Conservation (phyloP, 1,140 invertebrate species). For the Amyelois transitella region DNA sequence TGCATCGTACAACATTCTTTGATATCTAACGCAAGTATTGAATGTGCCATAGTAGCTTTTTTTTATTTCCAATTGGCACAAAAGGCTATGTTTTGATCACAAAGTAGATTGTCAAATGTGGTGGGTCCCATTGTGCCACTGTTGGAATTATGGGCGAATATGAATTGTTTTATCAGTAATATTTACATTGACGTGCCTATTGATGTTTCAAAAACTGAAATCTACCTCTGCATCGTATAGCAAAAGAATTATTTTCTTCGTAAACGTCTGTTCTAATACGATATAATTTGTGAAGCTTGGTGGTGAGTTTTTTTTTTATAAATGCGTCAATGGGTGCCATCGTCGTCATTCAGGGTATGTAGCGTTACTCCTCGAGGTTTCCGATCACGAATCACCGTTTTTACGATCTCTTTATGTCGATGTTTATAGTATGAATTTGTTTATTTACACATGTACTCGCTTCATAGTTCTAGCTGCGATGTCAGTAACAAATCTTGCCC, state of each 20-base stretch:
- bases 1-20: slow-evolving; percentile 17
- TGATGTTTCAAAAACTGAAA: slow-evolving; percentile 32
- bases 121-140: slow-evolving; percentile 56
- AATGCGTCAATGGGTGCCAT: slow-evolving; percentile 5
- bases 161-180: slow-evolving; percentile 43
- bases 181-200: slow-evolving; percentile 33
- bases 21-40: slow-evolving; percentile 29
- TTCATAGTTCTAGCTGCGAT: slow-evolving; percentile 7
- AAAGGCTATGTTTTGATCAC: slow-evolving; percentile 72
- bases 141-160: slow-evolving; percentile 36
- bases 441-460: slow-evolving; percentile 54
- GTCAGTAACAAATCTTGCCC: slow-evolving; percentile 7
- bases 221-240: slow-evolving; percentile 5
- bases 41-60: slow-evolving; percentile 11
- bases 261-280: slow-evolving; percentile 3
- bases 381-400: slow-evolving; percentile 52
- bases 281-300: slow-evolving; percentile 6
- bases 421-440: slow-evolving; percentile 66
- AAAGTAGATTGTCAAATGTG: slow-evolving; percentile 59
- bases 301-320: slow-evolving; percentile 23
- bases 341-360: slow-evolving; percentile 5
- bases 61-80: slow-evolving; percentile 15
- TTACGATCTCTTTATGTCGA: slow-evolving; percentile 50
- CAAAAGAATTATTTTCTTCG: slow-evolving; percentile 1
- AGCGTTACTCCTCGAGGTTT: slow-evolving; percentile 20